Evolutionary conservation across 1,140 invertebrate species (phyloP).

Genomic region (Carcinoscorpius rotundicauda): DNA sequence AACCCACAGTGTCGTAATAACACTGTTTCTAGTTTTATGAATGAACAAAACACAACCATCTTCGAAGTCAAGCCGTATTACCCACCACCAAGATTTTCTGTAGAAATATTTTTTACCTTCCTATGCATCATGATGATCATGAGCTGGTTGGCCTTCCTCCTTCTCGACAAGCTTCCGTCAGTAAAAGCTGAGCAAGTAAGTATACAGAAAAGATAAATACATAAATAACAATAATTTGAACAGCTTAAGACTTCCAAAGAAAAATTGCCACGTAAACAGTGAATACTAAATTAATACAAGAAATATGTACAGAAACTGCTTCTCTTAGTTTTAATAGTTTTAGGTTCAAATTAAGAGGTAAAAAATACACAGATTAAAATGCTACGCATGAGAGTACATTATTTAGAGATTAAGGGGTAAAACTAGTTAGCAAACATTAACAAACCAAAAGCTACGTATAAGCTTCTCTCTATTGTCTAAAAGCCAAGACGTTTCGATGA

Average conservation of each 20-base stretch:
- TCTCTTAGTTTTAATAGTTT: no score
- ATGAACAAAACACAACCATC: constrained; percentile 20
- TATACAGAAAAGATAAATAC: constrained; percentile 1
- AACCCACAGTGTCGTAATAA: constrained; percentile 45
- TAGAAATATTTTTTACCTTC: constrained; percentile 54
- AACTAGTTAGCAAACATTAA: no score
- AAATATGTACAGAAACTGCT: no score
- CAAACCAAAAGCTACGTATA: no score
- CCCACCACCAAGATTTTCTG: constrained; percentile 30
- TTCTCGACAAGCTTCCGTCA: constrained; percentile 35
- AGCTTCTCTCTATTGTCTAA: no score
- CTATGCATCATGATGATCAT: constrained; percentile 40
- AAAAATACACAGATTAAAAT: no score
- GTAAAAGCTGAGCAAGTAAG: constrained; percentile 17
- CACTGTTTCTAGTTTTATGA: background rate
- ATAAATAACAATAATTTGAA: background rate
- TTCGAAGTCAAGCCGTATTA: constrained; percentile 13
- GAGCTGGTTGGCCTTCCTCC: constrained; percentile 37
- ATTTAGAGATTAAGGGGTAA: no score
- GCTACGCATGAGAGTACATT: no score
- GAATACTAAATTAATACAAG: no score
- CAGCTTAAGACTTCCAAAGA: background rate
- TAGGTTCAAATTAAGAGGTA: no score
- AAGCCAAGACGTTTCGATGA: no score
- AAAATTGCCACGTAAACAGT: no score